phyloP scores from a whole-genome alignment of 2,797 vertebrate genomes.

The Mycteria americana region DNA sequence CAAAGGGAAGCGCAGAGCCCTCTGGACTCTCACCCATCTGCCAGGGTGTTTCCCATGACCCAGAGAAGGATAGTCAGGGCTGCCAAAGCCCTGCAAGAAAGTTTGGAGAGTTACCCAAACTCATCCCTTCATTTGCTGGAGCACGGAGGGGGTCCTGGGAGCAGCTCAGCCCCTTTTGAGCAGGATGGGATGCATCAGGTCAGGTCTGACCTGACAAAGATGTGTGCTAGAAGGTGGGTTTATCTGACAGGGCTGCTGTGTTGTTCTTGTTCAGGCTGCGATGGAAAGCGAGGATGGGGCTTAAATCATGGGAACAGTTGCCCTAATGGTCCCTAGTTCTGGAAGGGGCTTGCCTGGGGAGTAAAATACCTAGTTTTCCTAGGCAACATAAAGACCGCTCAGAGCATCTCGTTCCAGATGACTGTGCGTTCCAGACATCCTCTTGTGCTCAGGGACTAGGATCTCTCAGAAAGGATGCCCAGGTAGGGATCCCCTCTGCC shows the following conservation, averaged over 20 bases:
- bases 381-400: background rate
- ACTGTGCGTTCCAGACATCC: no score
- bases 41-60: background rate
- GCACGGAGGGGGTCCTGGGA: background rate
- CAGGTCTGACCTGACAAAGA: background rate
- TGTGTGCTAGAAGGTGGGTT: background rate
- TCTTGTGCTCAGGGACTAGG: background rate
- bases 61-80: background rate
- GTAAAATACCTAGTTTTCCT: background rate
- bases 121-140: background rate
- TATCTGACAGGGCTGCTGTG: background rate
- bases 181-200: background rate
- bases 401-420: background rate
- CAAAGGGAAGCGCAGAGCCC: background rate
- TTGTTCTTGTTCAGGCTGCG: background rate
- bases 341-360: background rate
- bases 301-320: background rate
- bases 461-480: background rate
- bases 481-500: no score
- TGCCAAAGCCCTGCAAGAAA: background rate
- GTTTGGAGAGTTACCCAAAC: background rate
- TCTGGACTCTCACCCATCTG: background rate
- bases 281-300: no score
- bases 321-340: background rate
- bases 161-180: background rate